Percentiles rank a stretch among this genome's conserved stretches.
Evolutionary conservation across 2,888 invertebrate genomes (phyloP).

Genomic region (Epistrophe grossulariae): DNA sequence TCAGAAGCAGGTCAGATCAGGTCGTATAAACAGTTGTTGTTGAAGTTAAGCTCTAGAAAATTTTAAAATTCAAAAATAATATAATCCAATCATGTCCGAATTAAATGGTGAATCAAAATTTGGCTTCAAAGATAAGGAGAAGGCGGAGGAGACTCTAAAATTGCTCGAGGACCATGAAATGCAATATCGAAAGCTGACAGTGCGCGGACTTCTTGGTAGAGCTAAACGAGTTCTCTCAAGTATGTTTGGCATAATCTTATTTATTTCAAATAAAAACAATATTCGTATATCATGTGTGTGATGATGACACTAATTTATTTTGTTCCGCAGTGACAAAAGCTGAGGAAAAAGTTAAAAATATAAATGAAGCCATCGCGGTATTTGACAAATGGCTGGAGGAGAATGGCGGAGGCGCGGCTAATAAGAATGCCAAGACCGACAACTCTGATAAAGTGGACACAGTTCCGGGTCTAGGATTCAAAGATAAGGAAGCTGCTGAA

Average conservation of each 20-base stretch:
- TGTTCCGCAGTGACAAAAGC: slow-evolving; percentile 87
- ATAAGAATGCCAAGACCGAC: slow-evolving; percentile 84
- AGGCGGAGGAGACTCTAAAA: slow-evolving; percentile 88
- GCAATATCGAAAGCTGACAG: slow-evolving; percentile 87
- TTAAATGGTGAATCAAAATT: slow-evolving; percentile 86
- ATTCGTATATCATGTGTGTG: neutral
- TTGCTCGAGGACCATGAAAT: slow-evolving; percentile 87
- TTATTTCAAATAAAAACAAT: slow-evolving; percentile 3
- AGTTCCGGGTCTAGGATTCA: slow-evolving; percentile 91
- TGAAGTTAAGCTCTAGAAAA: neutral
- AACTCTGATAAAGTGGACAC: slow-evolving; percentile 86
- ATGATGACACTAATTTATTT: slow-evolving; percentile 21
- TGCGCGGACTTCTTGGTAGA: slow-evolving; percentile 86
- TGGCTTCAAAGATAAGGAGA: slow-evolving; percentile 90
- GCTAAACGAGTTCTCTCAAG: slow-evolving; percentile 85
- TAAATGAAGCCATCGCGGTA: slow-evolving; percentile 88
- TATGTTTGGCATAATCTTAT: slow-evolving; percentile 78
- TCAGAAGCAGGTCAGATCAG: slow-evolving; percentile 64
- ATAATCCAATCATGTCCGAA: slow-evolving; percentile 65
- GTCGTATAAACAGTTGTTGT: neutral
- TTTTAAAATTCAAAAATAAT: neutral
- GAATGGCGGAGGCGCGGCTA: slow-evolving; percentile 83
- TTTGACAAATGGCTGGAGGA: slow-evolving; percentile 88
- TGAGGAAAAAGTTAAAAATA: slow-evolving; percentile 88
- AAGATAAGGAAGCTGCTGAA: slow-evolving; percentile 90